Percentiles rank a stretch among this genome's conserved stretches.
Conservation (phyloP, 1,140 invertebrate species). For the Vanessa tameamea region DNA sequence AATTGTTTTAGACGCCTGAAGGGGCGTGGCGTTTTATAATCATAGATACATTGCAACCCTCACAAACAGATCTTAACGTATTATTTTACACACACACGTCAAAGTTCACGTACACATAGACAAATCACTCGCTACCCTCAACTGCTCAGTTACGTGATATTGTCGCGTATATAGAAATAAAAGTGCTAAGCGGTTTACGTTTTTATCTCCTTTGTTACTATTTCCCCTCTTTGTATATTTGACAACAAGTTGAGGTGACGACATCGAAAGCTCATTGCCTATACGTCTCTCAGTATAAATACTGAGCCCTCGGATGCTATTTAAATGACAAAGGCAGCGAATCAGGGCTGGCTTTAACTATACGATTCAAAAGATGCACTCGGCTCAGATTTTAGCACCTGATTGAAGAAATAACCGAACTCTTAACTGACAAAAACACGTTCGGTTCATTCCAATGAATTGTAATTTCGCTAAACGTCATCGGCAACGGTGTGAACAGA, state of each 20-base stretch:
- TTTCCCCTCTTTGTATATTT: slow-evolving; percentile 46
- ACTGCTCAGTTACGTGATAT: slow-evolving; percentile 49
- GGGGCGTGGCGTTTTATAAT: slow-evolving; percentile 32
- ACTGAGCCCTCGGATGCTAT: slow-evolving; percentile 46
- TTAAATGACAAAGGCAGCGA: slow-evolving; percentile 59
- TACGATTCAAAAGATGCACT: slow-evolving; percentile 32
- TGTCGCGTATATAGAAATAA: slow-evolving; percentile 64
- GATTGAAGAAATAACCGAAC: slow-evolving; percentile 39
- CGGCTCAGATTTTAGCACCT: slow-evolving; percentile 48
- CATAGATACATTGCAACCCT: slow-evolving; percentile 41
- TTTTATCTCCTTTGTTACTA: slow-evolving; percentile 67
- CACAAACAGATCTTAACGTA: slow-evolving; percentile 43
- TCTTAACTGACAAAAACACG: slow-evolving; percentile 44
- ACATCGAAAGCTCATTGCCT: slow-evolving; percentile 47
- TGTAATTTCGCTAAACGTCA: slow-evolving; percentile 64
- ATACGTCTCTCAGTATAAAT: slow-evolving; percentile 43
- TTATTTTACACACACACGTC: slow-evolving; percentile 32
- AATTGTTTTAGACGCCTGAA: neutral
- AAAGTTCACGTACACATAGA: slow-evolving; percentile 20
- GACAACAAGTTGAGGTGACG: slow-evolving; percentile 47
- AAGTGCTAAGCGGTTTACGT: slow-evolving; percentile 75
- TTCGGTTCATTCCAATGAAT: slow-evolving; percentile 47
- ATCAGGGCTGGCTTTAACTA: slow-evolving; percentile 28
- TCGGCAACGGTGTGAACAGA: slow-evolving; percentile 65
- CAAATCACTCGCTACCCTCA: slow-evolving; percentile 60